phyloP scores from a whole-genome alignment of 2,888 invertebrate species.

The Oscheius myriophilus region DNA sequence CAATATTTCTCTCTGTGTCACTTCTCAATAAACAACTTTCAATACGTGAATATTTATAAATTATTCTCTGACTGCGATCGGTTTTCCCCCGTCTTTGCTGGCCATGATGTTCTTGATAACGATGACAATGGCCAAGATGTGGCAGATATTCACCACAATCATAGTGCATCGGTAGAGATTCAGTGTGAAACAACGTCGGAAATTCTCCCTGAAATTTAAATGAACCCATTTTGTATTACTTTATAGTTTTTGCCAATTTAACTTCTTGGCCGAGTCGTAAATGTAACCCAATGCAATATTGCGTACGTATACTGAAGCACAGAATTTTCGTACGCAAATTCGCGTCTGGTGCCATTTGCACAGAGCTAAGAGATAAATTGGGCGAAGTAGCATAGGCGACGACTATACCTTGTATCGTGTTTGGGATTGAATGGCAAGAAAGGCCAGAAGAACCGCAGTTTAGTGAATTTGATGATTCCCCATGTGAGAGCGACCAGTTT shows the following conservation, averaged over 20 bases:
- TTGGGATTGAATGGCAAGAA: conserved; percentile 68
- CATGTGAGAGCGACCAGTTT: conserved; percentile 68
- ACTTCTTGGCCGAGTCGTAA: not conserved
- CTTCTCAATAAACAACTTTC: no score
- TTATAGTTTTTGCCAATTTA: not conserved
- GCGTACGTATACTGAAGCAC: no score
- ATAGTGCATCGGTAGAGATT: conserved; percentile 66
- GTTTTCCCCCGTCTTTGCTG: conserved; percentile 44
- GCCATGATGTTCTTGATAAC: conserved; percentile 58
- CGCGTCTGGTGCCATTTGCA: no score
- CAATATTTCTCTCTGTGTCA: no score
- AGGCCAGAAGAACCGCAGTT: conserved; percentile 70
- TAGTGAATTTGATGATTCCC: conserved; percentile 70
- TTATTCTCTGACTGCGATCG: conserved; percentile 40
- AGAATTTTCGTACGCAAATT: no score
- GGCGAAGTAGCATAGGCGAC: no score
- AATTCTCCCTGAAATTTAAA: conserved; percentile 64
- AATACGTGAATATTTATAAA: no score
- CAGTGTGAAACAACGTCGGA: conserved; percentile 67
- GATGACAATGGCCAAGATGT: conserved; percentile 57
- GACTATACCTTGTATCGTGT: conserved; percentile 56
- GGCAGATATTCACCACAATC: conserved; percentile 70
- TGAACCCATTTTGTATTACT: no score
- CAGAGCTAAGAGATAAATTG: no score
- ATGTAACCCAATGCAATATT: no score